Percentiles rank a stretch among this genome's conserved stretches.
Conservation (phyloP, 1,140 invertebrate species). For the Octopus sinensis region DNA sequence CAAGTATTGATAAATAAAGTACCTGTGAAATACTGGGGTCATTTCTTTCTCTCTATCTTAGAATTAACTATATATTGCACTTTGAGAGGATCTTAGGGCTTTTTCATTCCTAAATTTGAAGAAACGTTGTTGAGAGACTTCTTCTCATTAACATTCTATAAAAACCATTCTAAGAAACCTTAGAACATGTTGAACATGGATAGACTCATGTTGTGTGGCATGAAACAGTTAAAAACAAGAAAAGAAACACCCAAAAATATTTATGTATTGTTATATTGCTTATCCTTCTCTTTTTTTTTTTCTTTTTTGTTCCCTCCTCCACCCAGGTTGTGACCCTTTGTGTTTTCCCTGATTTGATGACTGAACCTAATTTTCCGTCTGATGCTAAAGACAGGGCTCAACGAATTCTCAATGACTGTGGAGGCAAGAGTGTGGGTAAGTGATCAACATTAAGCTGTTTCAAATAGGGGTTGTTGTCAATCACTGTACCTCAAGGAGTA, state of each 20-base stretch:
- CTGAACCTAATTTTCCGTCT: slow-evolving; percentile 72
- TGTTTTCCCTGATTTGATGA: slow-evolving; percentile 69
- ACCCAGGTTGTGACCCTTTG: slow-evolving; percentile 65
- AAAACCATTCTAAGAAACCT: too few species aligned
- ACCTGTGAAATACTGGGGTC: too few species aligned
- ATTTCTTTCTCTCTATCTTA: too few species aligned
- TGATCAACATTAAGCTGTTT: not conserved
- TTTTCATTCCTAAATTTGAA: too few species aligned
- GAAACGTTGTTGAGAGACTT: too few species aligned
- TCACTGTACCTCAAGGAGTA: too few species aligned
- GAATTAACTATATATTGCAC: too few species aligned
- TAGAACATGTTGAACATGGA: too few species aligned
- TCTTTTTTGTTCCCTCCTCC: not conserved
- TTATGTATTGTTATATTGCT: not conserved
- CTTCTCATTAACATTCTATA: too few species aligned
- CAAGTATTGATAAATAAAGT: too few species aligned
- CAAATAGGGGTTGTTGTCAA: too few species aligned
- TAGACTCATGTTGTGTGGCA: not conserved
- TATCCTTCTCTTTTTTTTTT: not conserved
- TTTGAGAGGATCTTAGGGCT: too few species aligned
- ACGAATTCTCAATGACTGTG: slow-evolving; percentile 75
- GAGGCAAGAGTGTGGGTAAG: slow-evolving; percentile 64
- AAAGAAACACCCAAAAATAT: not conserved
- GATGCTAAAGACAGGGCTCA: slow-evolving; percentile 82
- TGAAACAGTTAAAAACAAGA: not conserved